Base-by-base conservation (phyloP, 2,113 vertebrate species). In the Leptobrachium ailaonicum region DNA sequence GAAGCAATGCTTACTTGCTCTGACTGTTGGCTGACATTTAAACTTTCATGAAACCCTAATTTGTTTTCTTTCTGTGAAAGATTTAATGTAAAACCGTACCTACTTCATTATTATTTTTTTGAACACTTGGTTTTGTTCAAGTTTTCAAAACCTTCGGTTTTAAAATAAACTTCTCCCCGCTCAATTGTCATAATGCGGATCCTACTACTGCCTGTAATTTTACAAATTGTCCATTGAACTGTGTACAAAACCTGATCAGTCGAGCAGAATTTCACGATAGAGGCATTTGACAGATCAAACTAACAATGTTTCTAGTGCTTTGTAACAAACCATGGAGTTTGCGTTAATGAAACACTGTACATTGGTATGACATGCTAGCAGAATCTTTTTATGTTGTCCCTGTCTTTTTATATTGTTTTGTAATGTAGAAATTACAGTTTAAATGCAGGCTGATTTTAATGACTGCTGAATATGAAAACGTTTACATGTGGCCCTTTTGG, bases 31-130 rank as follows among this genome's bases (percentile, higher is more conserved):
- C n/a, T n/a, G 68, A 9, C 13, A 20, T 20, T n/a, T 32, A 41
- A 20, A 72, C 68, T 58, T 75, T 56, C 11, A 41, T 3, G 8
- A 66, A 60, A 60, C 50, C 13, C 10, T 69, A 58, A 41, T 74
- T 64, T 32, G 0, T 32, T 80, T 75, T 81, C 79, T 81, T 81
- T 81, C 79, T 81, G 43, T 81, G 79, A 81, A 81, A 81, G 79
- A 81, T 63, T n/a, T 60, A 75, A 20, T 69, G 71, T 75, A 81
- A 68, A 69, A 47, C 43, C 10, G 43, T 32, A n/a, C 42, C 53
- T 69, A 62, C 50, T 56, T 80, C 41, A 41, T 56, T 32, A 32
- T 32, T 32, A 32, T 32, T 32, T 9, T 42, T 70, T 32, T 6
- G 53, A 73, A 56, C 41, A 2, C 47, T 75, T 12, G 70, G 47